Evolutionary conservation across 2,888 invertebrate genomes (phyloP).

Genomic region (Noctua pronuba): DNA sequence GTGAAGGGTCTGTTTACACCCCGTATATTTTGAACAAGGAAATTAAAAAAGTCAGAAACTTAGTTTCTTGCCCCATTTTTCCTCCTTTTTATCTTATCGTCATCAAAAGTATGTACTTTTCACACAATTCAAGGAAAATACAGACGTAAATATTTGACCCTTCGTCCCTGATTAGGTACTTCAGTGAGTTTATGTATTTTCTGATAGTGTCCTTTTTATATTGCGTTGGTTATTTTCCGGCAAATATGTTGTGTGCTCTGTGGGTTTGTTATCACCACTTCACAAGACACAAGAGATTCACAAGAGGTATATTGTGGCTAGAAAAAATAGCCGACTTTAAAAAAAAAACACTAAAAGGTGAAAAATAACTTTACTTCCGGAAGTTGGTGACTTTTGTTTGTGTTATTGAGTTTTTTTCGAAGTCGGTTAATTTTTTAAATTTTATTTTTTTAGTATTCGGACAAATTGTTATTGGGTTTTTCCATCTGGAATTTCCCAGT

Average conservation of each 20-base stretch:
- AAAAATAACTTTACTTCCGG: too few species aligned
- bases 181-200: conserved; percentile 1
- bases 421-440: too few species aligned
- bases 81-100: conserved; percentile 1
- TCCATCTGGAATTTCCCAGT: too few species aligned
- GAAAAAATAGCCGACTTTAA: too few species aligned
- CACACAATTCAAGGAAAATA: conserved; percentile 29
- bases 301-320: neutral
- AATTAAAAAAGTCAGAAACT: neutral
- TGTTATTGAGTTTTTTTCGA: too few species aligned
- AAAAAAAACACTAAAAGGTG: too few species aligned
- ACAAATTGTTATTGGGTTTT: too few species aligned
- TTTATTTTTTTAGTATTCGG: too few species aligned
- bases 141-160: neutral
- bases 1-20: too few species aligned
- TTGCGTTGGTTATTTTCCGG: neutral
- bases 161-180: conserved; percentile 10
- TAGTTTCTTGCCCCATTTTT: neutral
- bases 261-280: neutral
- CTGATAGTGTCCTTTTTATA: neutral
- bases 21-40: too few species aligned
- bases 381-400: too few species aligned
- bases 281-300: neutral
- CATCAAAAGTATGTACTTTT: conserved; percentile 13
- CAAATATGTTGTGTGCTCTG: neutral